Evolutionary conservation across 2,113 vertebrate genomes (phyloP).

Genomic region (Macaca nemestrina): DNA sequence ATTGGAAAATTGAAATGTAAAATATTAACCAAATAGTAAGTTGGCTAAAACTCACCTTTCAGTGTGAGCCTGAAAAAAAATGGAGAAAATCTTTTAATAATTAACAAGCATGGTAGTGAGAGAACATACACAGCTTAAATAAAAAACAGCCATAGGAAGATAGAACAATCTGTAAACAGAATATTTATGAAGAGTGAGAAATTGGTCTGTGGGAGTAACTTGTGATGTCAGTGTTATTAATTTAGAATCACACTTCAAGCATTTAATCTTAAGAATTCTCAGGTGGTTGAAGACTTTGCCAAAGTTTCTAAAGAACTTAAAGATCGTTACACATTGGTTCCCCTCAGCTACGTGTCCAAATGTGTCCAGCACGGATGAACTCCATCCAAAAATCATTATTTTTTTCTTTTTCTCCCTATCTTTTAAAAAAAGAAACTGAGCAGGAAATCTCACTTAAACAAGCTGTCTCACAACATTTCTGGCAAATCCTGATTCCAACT

Average conservation of each 20-base stretch:
- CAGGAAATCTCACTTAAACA: slow-evolving; percentile 82
- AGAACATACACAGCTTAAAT: neutral
- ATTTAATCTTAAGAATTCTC: slow-evolving; percentile 39
- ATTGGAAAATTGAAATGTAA: slow-evolving; percentile 68
- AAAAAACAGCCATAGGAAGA: neutral
- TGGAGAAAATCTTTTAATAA: slow-evolving; percentile 23
- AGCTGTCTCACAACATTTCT: slow-evolving; percentile 81
- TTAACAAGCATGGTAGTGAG: slow-evolving; percentile 37
- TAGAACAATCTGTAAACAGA: slow-evolving; percentile 47
- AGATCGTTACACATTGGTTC: slow-evolving; percentile 13
- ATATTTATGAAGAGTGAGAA: slow-evolving; percentile 28
- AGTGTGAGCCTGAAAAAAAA: slow-evolving; percentile 18
- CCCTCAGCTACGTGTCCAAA: slow-evolving; percentile 56
- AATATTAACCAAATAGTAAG: slow-evolving; percentile 72
- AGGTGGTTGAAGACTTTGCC: slow-evolving; percentile 43
- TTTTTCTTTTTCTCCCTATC: slow-evolving; percentile 56
- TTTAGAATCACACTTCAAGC: slow-evolving; percentile 56
- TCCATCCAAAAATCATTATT: slow-evolving; percentile 68
- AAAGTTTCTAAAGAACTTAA: slow-evolving; percentile 62
- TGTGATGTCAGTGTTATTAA: slow-evolving; percentile 40
- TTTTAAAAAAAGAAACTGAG: slow-evolving; percentile 75
- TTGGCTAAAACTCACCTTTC: slow-evolving; percentile 46
- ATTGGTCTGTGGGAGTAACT: slow-evolving; percentile 39
- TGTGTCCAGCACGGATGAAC: slow-evolving; percentile 68
- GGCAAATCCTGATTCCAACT: slow-evolving; percentile 77